These are phyloP conservation scores for Ardeotis arabs DNA, from an alignment of 2,113 vertebrate species.

Conservation along the genomic window DNA sequence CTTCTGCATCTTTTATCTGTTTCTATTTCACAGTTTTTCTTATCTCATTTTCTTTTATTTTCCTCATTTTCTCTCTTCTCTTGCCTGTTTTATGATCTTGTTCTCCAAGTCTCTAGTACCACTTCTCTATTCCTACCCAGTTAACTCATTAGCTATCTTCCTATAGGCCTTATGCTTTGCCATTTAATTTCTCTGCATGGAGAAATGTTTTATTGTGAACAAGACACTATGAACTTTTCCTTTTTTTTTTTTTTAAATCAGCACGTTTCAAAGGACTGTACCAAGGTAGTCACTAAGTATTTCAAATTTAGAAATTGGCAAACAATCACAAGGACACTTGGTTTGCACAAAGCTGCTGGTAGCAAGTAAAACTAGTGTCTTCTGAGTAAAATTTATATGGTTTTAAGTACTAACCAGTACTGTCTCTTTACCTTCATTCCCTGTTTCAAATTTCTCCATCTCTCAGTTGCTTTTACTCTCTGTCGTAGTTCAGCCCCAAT, in stretches of 20 bases:
- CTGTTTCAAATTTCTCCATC: not conserved
- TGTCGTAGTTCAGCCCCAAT: no score
- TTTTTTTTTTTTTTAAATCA: not conserved
- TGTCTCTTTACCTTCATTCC: not conserved
- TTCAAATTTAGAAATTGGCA: not conserved
- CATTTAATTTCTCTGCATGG: not conserved
- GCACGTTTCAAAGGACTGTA: not conserved
- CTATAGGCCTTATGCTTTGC: not conserved
- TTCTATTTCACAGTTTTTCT: not conserved
- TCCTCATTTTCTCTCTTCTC: not conserved
- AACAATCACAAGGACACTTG: not conserved
- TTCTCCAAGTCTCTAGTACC: not conserved
- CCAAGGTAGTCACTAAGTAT: not conserved
- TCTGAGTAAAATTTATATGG: not conserved
- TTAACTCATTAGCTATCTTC: not conserved
- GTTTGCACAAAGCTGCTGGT: not conserved
- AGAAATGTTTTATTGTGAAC: not conserved
- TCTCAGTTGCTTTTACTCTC: not conserved
- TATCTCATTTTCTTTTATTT: not conserved
- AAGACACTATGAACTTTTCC: not conserved
- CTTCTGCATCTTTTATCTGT: not conserved
- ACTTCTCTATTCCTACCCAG: not conserved
- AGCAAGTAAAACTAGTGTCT: not conserved
- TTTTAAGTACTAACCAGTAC: not conserved
- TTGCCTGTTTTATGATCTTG: not conserved